These are phyloP conservation scores for Acanthoscelides obtectus DNA, from an alignment of 2,888 invertebrate species.

Conservation along the genomic window DNA sequence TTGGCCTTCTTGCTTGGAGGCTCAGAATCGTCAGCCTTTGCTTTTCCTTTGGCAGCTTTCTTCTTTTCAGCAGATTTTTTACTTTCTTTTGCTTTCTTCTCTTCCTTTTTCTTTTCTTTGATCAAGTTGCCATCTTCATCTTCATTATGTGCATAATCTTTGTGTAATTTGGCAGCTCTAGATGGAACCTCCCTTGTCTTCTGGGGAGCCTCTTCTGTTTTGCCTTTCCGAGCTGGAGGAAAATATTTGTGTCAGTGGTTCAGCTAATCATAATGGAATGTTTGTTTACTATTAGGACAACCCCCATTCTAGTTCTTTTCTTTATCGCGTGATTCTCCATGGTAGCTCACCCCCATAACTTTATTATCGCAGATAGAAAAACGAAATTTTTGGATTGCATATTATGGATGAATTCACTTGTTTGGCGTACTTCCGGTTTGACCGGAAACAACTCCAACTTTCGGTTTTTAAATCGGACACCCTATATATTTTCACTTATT, in stretches of 20 bases:
- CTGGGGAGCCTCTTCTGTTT: background rate
- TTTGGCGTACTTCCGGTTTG: too few relatives aligned
- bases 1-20: conserved; percentile 8
- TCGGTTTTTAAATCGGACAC: too few relatives aligned
- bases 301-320: too few relatives aligned
- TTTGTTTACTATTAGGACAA: background rate
- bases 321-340: too few relatives aligned
- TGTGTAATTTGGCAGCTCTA: background rate
- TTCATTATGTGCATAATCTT: background rate
- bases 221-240: background rate
- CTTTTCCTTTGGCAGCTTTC: conserved; percentile 1
- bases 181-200: background rate
- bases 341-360: too few relatives aligned
- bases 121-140: background rate
- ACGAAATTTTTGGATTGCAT: too few relatives aligned
- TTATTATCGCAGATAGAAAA: too few relatives aligned
- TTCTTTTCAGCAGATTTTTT: conserved; percentile 5
- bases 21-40: background rate
- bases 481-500: too few relatives aligned
- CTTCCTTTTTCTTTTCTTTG: background rate
- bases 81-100: background rate
- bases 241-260: background rate
- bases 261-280: background rate
- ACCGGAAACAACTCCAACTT: too few relatives aligned
- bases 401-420: too few relatives aligned